phyloP scores from a whole-genome alignment of 2,888 invertebrate species.

The Acanthosepion lycidas region DNA sequence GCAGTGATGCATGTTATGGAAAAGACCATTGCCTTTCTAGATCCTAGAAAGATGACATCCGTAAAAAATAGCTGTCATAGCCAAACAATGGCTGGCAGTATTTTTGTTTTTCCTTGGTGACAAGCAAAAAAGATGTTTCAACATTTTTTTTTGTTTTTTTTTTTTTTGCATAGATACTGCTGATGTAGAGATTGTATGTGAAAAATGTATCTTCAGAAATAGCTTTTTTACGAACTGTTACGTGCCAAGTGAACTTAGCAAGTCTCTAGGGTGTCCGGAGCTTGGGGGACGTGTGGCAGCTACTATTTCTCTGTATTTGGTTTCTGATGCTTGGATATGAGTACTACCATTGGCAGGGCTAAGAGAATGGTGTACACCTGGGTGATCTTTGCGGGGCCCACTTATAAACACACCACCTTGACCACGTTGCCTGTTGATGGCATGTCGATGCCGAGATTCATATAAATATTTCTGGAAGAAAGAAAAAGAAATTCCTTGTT shows the following conservation, averaged over 20 bases:
- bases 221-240: not conserved
- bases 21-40: not conserved
- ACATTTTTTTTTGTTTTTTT: not conserved
- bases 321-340: not conserved
- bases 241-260: conserved; percentile 41
- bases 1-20: not conserved
- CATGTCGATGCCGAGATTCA: conserved; percentile 94
- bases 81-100: not conserved
- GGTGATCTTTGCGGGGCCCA: conserved; percentile 53
- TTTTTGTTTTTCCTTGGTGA: not conserved
- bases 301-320: conserved; percentile 45
- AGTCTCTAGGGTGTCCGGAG: conserved; percentile 42
- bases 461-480: conserved; percentile 92
- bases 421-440: conserved; percentile 95
- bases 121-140: conserved; percentile 4
- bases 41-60: not conserved
- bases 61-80: not conserved
- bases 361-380: conserved; percentile 34
- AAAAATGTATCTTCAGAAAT: not conserved
- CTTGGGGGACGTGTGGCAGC: conserved; percentile 43
- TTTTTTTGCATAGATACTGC: conserved; percentile 20
- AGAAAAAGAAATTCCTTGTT: conserved; percentile 51
- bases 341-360: not conserved
- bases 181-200: not conserved
- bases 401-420: conserved; percentile 90